phyloP scores from a whole-genome alignment of 2,113 vertebrate species.

The Zosterops japonicus region DNA sequence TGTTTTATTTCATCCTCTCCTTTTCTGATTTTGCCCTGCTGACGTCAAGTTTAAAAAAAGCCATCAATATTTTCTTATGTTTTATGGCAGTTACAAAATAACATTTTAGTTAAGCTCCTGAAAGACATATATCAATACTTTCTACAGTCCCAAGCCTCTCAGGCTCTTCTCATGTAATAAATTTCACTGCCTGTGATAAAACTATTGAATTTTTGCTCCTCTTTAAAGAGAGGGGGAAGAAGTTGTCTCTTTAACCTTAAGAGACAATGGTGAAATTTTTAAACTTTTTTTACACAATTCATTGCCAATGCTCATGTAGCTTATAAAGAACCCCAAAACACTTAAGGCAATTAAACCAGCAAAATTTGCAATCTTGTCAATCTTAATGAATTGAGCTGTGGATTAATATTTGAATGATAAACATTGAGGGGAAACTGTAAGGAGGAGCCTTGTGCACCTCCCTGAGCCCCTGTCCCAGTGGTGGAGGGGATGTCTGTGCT shows the following conservation, averaged over 20 bases:
- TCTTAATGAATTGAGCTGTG: not conserved
- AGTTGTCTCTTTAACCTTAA: not conserved
- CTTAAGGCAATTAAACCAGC: not conserved
- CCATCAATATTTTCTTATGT: constrained; percentile 36
- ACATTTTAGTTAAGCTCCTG: constrained; percentile 45
- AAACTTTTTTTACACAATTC: not conserved
- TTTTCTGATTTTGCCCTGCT: constrained; percentile 32
- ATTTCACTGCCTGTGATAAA: constrained; percentile 24
- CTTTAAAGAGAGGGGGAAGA: not conserved
- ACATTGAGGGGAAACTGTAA: not conserved
- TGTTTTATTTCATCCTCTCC: constrained; percentile 18
- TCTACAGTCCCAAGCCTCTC: constrained; percentile 5
- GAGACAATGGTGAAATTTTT: not conserved
- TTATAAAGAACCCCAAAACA: not conserved
- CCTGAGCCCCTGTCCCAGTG: not conserved
- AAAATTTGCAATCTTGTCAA: not conserved
- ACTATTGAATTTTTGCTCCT: constrained; percentile 19
- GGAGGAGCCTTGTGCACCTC: not conserved
- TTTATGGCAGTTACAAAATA: constrained; percentile 55
- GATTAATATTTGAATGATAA: not conserved
- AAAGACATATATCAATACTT: constrained; percentile 42
- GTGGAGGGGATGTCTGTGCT: not conserved
- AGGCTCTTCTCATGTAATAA: constrained; percentile 24
- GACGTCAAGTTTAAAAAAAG: constrained; percentile 29
- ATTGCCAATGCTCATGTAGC: not conserved